These are phyloP conservation scores for Parascotia fuliginaria DNA, from an alignment of 2,888 invertebrate species.

Conservation along the genomic window DNA sequence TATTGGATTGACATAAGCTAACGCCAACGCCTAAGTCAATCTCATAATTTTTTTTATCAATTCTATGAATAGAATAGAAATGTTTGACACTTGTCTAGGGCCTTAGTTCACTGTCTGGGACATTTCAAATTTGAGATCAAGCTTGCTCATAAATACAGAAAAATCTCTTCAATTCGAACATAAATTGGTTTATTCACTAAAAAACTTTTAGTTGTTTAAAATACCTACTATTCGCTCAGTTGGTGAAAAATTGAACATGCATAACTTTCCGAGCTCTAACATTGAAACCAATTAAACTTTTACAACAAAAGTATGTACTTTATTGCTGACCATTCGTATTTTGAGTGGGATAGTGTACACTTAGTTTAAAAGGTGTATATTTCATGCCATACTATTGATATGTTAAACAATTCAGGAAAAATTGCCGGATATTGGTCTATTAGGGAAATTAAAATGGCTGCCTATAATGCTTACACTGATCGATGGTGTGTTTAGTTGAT, in stretches of 20 bases:
- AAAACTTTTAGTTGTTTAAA: not conserved
- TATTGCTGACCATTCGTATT: constrained; percentile 17
- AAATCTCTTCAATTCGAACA: not conserved
- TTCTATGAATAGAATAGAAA: too few relatives aligned
- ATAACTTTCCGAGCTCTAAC: constrained; percentile 20
- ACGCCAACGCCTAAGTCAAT: too few relatives aligned
- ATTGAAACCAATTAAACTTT: constrained; percentile 41
- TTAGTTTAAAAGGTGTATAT: constrained; percentile 21
- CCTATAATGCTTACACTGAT: not conserved
- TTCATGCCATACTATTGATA: constrained; percentile 11
- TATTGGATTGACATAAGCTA: too few relatives aligned
- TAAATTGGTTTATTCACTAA: not conserved
- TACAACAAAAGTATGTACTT: constrained; percentile 27
- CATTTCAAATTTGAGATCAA: not conserved
- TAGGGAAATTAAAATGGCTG: constrained; percentile 16
- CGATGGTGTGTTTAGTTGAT: not conserved
- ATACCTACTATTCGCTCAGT: not conserved
- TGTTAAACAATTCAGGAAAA: constrained; percentile 5
- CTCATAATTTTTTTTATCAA: too few relatives aligned
- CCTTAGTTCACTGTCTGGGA: not conserved
- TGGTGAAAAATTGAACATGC: constrained; percentile 12
- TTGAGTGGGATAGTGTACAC: constrained; percentile 12
- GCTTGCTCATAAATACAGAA: not conserved
- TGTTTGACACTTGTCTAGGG: too few relatives aligned
- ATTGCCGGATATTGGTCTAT: constrained; percentile 12